Evolutionary conservation across 2,797 vertebrate genomes (phyloP).

Genomic region (Pristis pectinata): DNA sequence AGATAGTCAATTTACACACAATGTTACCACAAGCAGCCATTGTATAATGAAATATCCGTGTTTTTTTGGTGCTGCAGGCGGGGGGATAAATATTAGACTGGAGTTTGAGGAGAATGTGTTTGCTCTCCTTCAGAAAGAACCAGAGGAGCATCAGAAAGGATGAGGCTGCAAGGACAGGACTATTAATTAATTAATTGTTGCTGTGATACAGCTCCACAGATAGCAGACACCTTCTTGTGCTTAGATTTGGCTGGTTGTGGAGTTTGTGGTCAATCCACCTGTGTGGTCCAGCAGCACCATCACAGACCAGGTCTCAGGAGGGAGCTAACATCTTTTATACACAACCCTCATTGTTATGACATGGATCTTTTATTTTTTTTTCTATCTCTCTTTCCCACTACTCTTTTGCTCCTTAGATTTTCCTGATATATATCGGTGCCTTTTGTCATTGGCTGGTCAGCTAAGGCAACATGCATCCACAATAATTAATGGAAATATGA

Average conservation of each 20-base stretch:
- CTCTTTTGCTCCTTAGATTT: not conserved
- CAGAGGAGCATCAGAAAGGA: not conserved
- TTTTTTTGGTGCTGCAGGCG: not conserved
- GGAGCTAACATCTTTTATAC: not conserved
- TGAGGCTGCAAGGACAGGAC: not conserved
- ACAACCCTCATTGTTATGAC: not conserved
- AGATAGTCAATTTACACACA: not conserved
- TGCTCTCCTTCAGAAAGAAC: not conserved
- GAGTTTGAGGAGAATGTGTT: not conserved
- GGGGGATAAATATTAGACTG: not conserved
- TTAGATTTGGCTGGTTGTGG: not conserved
- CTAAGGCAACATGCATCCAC: not conserved
- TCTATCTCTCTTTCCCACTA: not conserved
- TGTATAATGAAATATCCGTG: no score
- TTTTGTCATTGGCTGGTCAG: not conserved
- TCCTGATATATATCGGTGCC: not conserved
- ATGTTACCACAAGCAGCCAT: not conserved
- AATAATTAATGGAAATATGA: no score
- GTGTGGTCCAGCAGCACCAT: not conserved
- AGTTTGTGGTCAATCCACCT: not conserved
- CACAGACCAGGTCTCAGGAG: no score
- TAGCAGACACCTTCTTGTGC: not conserved
- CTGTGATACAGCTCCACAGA: not conserved
- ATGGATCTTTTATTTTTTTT: not conserved
- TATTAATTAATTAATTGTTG: no score